Percentiles rank a stretch among this genome's conserved stretches.
These are phyloP conservation scores for Rhynchotus rufescens DNA, from an alignment of 2,797 vertebrate genomes.

Conservation along the genomic window DNA sequence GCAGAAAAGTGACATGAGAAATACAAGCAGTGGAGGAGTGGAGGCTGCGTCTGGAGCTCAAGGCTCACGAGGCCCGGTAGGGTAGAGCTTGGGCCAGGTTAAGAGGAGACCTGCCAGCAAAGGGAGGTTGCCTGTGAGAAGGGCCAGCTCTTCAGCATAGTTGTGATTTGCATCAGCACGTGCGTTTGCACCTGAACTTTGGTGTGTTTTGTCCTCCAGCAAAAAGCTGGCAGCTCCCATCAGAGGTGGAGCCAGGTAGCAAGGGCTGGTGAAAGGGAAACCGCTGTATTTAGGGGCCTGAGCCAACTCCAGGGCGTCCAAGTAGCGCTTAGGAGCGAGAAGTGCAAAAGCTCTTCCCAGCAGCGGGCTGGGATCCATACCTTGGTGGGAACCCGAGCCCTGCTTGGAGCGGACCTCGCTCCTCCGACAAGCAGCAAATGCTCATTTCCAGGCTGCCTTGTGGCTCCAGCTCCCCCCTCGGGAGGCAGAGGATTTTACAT, in stretches of 20 bases:
- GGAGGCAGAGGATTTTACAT: background rate
- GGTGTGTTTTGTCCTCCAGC: background rate
- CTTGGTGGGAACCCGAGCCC: background rate
- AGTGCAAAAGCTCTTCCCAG: background rate
- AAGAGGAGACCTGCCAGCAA: background rate
- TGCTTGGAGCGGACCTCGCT: background rate
- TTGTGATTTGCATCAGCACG: fast-evolving
- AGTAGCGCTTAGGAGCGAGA: background rate
- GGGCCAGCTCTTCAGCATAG: background rate
- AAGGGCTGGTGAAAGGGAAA: background rate
- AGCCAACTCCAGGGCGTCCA: background rate
- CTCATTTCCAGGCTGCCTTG: background rate
- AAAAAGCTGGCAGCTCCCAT: fast-evolving
- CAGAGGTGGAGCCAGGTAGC: background rate
- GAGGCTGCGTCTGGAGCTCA: background rate
- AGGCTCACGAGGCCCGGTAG: background rate
- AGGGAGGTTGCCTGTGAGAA: background rate
- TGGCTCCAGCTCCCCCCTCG: background rate
- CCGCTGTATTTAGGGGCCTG: background rate
- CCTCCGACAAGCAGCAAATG: background rate
- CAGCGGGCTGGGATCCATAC: background rate
- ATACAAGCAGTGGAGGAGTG: background rate
- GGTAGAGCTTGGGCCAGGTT: background rate
- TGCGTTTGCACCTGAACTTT: background rate
- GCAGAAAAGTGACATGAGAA: background rate